Evolutionary conservation across 2,888 invertebrate genomes (phyloP).

Genomic region (Dynastes grantii): DNA sequence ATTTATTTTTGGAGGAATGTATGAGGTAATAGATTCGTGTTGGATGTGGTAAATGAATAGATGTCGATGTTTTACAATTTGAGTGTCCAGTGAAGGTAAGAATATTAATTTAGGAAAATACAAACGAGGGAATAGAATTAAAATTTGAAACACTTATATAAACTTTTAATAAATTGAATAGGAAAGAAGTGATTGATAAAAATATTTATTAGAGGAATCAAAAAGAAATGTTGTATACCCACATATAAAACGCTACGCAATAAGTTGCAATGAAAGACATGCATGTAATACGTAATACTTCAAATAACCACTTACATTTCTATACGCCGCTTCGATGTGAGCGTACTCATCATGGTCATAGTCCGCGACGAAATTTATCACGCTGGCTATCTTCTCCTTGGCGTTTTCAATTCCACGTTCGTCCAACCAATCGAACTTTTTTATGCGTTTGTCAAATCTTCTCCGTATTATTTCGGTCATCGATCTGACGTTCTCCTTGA

Average conservation of each 20-base stretch:
- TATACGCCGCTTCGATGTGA: conserved; percentile 57
- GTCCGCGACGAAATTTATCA: conserved; percentile 63
- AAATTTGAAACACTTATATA: no score
- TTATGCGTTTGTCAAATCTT: conserved; percentile 63
- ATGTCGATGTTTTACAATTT: neutral
- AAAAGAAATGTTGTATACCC: no score
- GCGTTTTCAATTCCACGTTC: conserved; percentile 63
- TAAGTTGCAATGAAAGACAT: neutral
- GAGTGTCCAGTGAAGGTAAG: no score
- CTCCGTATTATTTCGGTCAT: conserved; percentile 65
- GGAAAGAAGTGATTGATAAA: no score
- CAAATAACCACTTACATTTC: conserved; percentile 59
- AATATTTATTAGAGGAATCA: no score
- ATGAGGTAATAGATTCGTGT: neutral
- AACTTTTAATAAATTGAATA: no score
- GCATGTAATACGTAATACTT: neutral
- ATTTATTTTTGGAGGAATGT: conserved; percentile 7
- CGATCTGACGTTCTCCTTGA: conserved; percentile 60
- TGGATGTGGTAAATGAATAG: neutral
- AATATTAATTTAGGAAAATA: no score
- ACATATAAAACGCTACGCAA: neutral
- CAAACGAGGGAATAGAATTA: no score
- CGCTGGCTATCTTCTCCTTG: conserved; percentile 62
- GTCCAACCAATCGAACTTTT: conserved; percentile 66
- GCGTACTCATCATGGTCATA: conserved; percentile 51